Conservation (phyloP, 2,888 invertebrate genomes). For the Pachymerium ferrugineum region DNA sequence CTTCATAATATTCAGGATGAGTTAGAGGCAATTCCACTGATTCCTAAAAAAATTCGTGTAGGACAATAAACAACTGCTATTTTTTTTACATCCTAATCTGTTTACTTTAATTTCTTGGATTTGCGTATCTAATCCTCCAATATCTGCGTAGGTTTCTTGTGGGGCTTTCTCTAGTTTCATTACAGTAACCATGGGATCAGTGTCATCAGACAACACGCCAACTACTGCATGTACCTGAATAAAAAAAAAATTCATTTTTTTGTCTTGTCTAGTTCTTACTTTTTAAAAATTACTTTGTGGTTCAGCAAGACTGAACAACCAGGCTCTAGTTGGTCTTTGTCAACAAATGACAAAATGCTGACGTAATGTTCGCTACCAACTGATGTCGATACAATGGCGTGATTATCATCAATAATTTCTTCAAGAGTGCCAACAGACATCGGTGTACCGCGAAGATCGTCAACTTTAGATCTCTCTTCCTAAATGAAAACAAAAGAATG, state of each 20-base stretch:
- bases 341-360: constrained; percentile 97
- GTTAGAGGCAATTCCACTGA: constrained; percentile 97
- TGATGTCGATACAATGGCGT: constrained; percentile 98
- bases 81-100: neutral
- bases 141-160: constrained; percentile 98
- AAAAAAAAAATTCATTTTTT: no score
- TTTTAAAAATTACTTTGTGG: constrained; percentile 66
- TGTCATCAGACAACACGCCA: constrained; percentile 96
- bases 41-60: constrained; percentile 54
- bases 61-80: neutral
- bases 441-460: constrained; percentile 95
- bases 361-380: constrained; percentile 99
- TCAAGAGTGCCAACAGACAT: constrained; percentile 99
- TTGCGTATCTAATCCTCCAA: constrained; percentile 93
- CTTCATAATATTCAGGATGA: constrained; percentile 99
- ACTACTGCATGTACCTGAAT: constrained; percentile 96
- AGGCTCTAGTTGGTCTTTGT: constrained; percentile 98
- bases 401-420: constrained; percentile 99
- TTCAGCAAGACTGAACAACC: constrained; percentile 97
- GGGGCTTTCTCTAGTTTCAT: constrained; percentile 99
- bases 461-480: constrained; percentile 96
- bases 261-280: neutral
- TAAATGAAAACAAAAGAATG: constrained; percentile 39
- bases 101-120: constrained; percentile 86
- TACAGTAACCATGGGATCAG: constrained; percentile 99